phyloP scores from a whole-genome alignment of 2,113 vertebrate species.

The Xiphias gladius region DNA sequence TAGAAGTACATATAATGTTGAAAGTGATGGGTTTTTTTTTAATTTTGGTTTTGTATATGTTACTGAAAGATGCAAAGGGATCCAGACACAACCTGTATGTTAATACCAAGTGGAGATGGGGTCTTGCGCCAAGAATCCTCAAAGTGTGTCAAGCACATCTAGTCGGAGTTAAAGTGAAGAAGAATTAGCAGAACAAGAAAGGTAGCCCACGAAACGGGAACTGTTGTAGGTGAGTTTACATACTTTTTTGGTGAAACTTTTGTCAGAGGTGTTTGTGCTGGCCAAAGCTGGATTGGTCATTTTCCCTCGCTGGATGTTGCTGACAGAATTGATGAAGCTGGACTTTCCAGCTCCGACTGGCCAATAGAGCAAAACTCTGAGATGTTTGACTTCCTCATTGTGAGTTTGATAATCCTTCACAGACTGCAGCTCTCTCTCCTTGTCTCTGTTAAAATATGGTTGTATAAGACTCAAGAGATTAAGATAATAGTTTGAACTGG shows the following conservation, averaged over 20 bases:
- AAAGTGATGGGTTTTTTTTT: no score
- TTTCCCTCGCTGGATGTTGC: not conserved
- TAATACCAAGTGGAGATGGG: no score
- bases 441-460: not conserved
- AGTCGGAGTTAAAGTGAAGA: no score
- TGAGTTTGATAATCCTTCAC: not conserved
- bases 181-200: no score
- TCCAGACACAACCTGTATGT: no score
- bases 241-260: conserved; percentile 28
- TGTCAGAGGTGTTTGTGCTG: not conserved
- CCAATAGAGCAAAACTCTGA: conserved; percentile 12
- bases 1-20: no score
- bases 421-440: not conserved
- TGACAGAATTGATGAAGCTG: conserved; percentile 31
- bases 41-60: no score
- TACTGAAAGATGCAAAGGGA: no score
- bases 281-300: not conserved
- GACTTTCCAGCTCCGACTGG: conserved; percentile 28
- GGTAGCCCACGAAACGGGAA: no score
- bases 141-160: no score
- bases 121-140: no score
- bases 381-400: accelerated
- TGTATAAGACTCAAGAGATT: not conserved
- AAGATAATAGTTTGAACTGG: not conserved
- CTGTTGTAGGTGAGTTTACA: not conserved